Percentiles rank a stretch among this genome's conserved stretches.
phyloP scores from a whole-genome alignment of 2,113 vertebrate species.

The western clawed frog (Xenopus tropicalis) region DNA sequence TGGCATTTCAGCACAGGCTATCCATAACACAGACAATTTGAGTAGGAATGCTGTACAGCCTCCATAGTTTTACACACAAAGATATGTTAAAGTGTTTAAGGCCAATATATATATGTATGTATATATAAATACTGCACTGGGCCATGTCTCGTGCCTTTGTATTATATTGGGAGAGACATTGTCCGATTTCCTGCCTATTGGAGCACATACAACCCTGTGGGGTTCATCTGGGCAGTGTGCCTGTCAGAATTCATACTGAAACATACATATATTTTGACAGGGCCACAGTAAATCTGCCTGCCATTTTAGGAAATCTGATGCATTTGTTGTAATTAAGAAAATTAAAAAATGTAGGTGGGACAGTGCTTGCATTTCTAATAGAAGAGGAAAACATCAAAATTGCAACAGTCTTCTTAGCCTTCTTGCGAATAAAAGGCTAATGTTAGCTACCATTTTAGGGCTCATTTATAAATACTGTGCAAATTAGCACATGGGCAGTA shows the following conservation, averaged over 20 bases:
- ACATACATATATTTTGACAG: conserved; percentile 33
- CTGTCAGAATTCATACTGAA: conserved; percentile 29
- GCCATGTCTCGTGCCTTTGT: conserved; percentile 19
- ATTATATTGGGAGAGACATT: conserved; percentile 28
- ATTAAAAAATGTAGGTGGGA: conserved; percentile 4
- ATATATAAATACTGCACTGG: not conserved
- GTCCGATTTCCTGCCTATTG: conserved; percentile 20
- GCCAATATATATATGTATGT: no score
- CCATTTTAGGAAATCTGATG: conserved; percentile 36
- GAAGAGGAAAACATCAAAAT: no score
- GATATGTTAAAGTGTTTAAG: no score
- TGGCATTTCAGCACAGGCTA: conserved; percentile 21
- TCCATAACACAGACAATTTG: conserved; percentile 19
- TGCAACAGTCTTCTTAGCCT: no score
- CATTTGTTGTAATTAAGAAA: conserved; percentile 22
- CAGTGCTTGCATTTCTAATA: not conserved
- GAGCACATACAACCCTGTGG: conserved; percentile 24
- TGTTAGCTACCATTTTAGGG: no score
- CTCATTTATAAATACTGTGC: no score
- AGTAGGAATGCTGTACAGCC: conserved; percentile 7
- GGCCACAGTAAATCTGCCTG: not conserved
- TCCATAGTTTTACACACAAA: not conserved
- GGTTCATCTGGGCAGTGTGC: conserved; percentile 28
- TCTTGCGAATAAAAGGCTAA: no score
- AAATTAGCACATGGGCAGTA: no score